Base-by-base conservation (phyloP, 2,113 vertebrate species). In the Microtus montanus region DNA sequence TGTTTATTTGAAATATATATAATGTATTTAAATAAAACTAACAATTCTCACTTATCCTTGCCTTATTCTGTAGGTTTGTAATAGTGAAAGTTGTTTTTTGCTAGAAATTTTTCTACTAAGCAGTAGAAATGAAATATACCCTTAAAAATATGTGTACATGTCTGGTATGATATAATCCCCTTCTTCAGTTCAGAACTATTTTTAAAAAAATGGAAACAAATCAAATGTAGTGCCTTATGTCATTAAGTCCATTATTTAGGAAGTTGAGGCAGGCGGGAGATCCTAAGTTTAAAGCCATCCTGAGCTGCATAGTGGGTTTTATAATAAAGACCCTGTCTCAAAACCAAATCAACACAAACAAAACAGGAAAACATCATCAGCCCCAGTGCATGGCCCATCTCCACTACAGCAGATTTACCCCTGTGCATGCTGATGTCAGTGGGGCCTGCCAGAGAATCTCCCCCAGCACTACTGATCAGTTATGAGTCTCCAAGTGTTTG, bases 101-200 rank as follows among this genome's bases (percentile, higher is more conserved):
- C 17, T n/a, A 35, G 52, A 52, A 78, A 54, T 66, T 70, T 78
- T 54, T 54, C 54, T 91, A 33, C 41, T 79, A 13, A 92, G 28
- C 22, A 20, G 2, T 63, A 70, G 75, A 74, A 95, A 54, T 91
- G 58, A 95, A 89, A 78, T 78, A n/a, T 22, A 70, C 61, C n/a
- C 93, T 74, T 87, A 66, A 63, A 58, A 82, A 94, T 44, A 49
- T 22, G 33, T 47, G 5, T 86, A 7, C 15, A 6, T 75, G 24
- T 75, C 63, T 64, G n/a, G n/a, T n/a, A 64, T 82, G 17, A 24
- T 80, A 8, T n/a, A 24, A 41, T 26, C 47, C 30, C 28, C 44
- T 84, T 88, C 78, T 93, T 82, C 2, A 49, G 26, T 68, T 26
- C 73, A 89, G 64, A 92, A 10, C 8, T 64, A 64, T 73, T 93